Base-by-base conservation (phyloP, 2,797 vertebrate species). In the Sebastes vulpes region DNA sequence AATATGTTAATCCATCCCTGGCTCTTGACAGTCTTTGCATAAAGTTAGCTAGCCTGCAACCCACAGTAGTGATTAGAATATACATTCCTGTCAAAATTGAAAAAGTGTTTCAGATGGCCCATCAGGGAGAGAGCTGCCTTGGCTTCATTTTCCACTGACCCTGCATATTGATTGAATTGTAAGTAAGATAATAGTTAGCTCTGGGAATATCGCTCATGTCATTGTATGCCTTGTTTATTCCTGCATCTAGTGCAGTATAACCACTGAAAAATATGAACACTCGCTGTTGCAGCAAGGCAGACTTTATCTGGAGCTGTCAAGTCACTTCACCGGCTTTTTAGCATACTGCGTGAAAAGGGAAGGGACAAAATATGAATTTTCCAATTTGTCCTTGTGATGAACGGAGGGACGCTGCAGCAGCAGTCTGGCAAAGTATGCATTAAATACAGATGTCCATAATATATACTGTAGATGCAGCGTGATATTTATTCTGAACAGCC, bases 401-500 rank as follows among this genome's bases (percentile, higher is more conserved):
- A 71, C 54, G 56, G 58, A 76, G 3, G 20, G 38, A 78, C 3
- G 2, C 18, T 25, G 60, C 31, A 35, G 70, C 53, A 38, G 31
- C 65, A 50, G 72, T 54, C 53, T 28, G 29, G 48, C 46, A 56
- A 60, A 79, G 32, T 70, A 48, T 63, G 38, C 71, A 31, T 46
- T 72, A 29, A 70, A 46, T 72, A 57, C 42, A 77, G 29, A 72
- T 67, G 58, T 75, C 73, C 63, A 23, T 48, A 58, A 74, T 42
- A 83, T 81, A 65, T 56, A 72, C 65, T 72, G 53, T 59, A 73
- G 78, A 85, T 82, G 70, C 54, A 57, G 35, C 9, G 7, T 64
- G 68, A 72, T 77, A 65, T 89, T 80, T 76, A 76, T 77, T 83
- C 32, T 53, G 42, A 76, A 65, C 35, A 46, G 72, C 75, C 77